A percentile compares a stretch with the other conserved stretches of the same genome.
Evolutionary conservation across 2,888 invertebrate genomes (phyloP).

Genomic region (Ernsta delagoae): DNA sequence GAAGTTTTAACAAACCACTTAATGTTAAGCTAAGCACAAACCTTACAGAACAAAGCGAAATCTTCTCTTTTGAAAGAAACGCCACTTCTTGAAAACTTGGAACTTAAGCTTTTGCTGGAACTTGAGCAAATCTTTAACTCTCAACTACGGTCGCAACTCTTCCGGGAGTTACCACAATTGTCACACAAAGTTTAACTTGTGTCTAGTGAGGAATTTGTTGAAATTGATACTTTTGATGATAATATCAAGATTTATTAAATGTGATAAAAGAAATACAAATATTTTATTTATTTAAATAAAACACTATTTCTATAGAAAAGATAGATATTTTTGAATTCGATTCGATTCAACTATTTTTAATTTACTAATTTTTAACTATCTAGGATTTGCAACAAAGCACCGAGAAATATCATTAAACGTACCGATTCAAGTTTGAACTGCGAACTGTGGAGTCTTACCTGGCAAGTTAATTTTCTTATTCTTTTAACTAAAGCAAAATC

Average conservation of each 20-base stretch:
- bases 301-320: too few relatives aligned
- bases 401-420: too few relatives aligned
- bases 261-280: too few relatives aligned
- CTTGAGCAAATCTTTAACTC: conserved; percentile 15
- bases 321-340: too few relatives aligned
- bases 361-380: too few relatives aligned
- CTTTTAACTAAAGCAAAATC: neutral
- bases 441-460: too few relatives aligned
- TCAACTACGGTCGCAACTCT: neutral
- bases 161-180: neutral
- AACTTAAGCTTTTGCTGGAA: conserved; percentile 7
- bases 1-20: neutral
- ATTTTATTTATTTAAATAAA: too few relatives aligned
- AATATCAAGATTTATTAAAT: too few relatives aligned
- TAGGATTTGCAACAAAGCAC: too few relatives aligned
- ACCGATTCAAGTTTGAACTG: too few relatives aligned
- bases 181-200: conserved; percentile 1
- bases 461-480: too few relatives aligned
- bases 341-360: too few relatives aligned
- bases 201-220: neutral
- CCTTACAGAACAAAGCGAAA: neutral
- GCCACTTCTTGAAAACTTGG: conserved; percentile 9
- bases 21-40: neutral
- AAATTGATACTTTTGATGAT: neutral
- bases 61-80: conserved; percentile 6